Percentiles rank a stretch among this genome's conserved stretches.
phyloP scores from a whole-genome alignment of 2,888 invertebrate genomes.

The Dasysyrphus tricinctus region DNA sequence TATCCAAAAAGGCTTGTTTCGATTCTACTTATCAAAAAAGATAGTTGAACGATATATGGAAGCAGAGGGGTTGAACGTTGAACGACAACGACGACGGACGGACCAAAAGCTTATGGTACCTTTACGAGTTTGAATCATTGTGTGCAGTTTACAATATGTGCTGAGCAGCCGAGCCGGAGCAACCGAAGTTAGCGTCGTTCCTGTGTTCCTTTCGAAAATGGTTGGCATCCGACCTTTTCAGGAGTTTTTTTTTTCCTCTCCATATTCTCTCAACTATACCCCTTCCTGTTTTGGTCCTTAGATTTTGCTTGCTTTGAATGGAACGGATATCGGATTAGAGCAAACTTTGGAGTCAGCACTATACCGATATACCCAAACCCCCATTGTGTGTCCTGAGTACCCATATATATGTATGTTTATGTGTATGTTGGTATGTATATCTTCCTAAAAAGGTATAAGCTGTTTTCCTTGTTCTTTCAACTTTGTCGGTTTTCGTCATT shows the following conservation, averaged over 20 bases:
- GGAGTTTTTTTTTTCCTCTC: constrained; percentile 4
- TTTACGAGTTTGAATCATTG: constrained; percentile 66
- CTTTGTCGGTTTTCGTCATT: constrained; percentile 63
- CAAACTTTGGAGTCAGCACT: constrained; percentile 69
- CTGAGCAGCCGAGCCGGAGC: not conserved
- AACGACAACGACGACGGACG: too few relatives aligned
- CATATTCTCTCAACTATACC: not conserved
- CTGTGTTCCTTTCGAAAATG: constrained; percentile 28
- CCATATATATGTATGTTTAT: not conserved
- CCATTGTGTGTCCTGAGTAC: not conserved
- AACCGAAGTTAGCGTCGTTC: constrained; percentile 37
- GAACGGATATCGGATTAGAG: constrained; percentile 73
- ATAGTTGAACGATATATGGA: constrained; percentile 40
- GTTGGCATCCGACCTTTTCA: constrained; percentile 63
- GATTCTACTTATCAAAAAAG: constrained; percentile 52
- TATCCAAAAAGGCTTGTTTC: constrained; percentile 52
- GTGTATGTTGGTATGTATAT: not conserved
- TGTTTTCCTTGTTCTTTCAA: constrained; percentile 67
- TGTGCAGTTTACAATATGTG: constrained; percentile 66
- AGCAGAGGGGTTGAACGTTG: not conserved
- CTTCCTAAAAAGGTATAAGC: constrained; percentile 39
- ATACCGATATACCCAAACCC: constrained; percentile 6
- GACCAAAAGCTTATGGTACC: constrained; percentile 20
- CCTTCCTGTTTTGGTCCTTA: constrained; percentile 38
- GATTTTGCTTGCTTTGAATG: constrained; percentile 67